Evolutionary conservation across 1,140 invertebrate genomes (phyloP).

Genomic region (Drosophila triauraria): DNA sequence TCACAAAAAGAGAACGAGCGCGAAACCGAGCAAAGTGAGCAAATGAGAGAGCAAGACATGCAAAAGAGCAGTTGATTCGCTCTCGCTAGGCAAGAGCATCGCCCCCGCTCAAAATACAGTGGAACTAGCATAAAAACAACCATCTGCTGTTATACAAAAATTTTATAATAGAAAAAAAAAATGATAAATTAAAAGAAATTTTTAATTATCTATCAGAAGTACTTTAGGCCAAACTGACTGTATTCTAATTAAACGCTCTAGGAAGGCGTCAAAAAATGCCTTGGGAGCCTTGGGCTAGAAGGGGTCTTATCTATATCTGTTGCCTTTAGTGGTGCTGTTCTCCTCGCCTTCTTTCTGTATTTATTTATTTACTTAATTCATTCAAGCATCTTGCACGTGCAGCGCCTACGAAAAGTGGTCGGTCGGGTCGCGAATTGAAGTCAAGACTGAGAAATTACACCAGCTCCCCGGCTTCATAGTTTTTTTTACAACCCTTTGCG

Average conservation of each 20-base stretch:
- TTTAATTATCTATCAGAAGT: not conserved
- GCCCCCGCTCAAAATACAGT: slow-evolving; percentile 36
- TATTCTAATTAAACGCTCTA: slow-evolving; percentile 53
- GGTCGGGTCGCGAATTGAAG: slow-evolving; percentile 2
- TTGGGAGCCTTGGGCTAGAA: slow-evolving; percentile 7
- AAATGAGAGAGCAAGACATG: slow-evolving; percentile 18
- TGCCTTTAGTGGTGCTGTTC: slow-evolving; percentile 25
- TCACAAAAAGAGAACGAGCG: slow-evolving; percentile 8
- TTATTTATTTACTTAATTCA: slow-evolving; percentile 31
- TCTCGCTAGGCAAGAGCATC: slow-evolving; percentile 32
- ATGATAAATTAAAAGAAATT: not conserved
- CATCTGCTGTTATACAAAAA: not conserved
- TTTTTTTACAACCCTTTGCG: slow-evolving; percentile 48
- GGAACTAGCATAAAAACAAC: not conserved
- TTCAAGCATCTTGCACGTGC: slow-evolving; percentile 61
- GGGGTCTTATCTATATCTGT: not conserved
- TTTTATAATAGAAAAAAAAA: not conserved
- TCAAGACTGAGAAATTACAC: slow-evolving; percentile 1
- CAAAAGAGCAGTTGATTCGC: slow-evolving; percentile 6
- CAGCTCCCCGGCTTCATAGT: not conserved
- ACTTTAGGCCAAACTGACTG: not conserved
- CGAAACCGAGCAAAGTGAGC: slow-evolving; percentile 5
- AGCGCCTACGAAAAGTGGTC: slow-evolving; percentile 63
- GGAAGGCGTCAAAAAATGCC: slow-evolving; percentile 35
- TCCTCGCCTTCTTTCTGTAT: slow-evolving; percentile 7